phyloP scores from a whole-genome alignment of 2,888 invertebrate species.

The Hoplodrina blanda region DNA sequence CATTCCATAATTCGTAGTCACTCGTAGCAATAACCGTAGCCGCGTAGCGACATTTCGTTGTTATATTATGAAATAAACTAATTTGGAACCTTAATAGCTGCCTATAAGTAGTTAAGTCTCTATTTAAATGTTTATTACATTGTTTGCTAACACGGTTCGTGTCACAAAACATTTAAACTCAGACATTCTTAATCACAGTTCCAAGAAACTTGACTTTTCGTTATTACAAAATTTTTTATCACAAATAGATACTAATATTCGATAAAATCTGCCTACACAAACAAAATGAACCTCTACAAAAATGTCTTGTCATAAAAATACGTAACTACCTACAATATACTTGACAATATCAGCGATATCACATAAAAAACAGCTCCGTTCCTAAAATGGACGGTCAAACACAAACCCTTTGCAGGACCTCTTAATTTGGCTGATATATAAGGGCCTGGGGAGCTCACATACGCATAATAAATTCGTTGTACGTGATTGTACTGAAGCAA shows the following conservation, averaged over 20 bases:
- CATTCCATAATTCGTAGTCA: background rate
- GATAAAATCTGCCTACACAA: constrained; percentile 28
- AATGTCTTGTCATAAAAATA: constrained; percentile 40
- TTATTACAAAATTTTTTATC: background rate
- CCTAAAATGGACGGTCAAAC: constrained; percentile 60
- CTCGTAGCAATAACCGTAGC: background rate
- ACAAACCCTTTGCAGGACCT: constrained; percentile 60
- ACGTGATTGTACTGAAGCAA: constrained; percentile 67
- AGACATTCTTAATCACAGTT: too few relatives aligned
- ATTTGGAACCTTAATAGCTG: background rate
- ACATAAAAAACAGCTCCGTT: constrained; percentile 58
- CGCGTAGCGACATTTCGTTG: background rate
- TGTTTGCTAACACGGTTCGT: background rate
- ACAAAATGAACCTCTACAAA: constrained; percentile 1
- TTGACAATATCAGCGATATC: constrained; percentile 57
- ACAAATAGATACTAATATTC: constrained; percentile 12
- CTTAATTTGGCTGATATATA: constrained; percentile 66
- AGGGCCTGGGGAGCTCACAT: constrained; percentile 58
- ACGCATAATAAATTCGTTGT: constrained; percentile 65
- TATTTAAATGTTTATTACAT: background rate
- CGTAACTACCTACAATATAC: constrained; percentile 36
- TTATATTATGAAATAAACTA: background rate
- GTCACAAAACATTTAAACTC: background rate
- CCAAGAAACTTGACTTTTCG: too few relatives aligned
- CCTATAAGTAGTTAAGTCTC: too few relatives aligned